These are phyloP conservation scores for Pycnonotus jocosus DNA, from an alignment of 2,113 vertebrate genomes.

Conservation along the genomic window DNA sequence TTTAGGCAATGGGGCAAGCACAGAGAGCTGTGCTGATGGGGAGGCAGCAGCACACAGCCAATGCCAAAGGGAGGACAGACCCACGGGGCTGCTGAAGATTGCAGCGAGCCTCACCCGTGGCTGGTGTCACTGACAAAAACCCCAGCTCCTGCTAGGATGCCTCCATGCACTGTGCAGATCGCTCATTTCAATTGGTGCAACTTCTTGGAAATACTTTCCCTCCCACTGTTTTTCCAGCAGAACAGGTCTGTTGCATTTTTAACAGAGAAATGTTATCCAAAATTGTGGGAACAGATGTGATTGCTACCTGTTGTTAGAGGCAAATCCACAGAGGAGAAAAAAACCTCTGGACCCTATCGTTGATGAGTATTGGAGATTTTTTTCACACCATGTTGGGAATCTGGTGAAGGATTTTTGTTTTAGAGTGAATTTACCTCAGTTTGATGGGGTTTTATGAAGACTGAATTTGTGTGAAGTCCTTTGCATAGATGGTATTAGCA, in stretches of 20 bases:
- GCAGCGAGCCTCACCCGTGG: not conserved
- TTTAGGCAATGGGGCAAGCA: conserved; percentile 18
- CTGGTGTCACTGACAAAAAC: not conserved
- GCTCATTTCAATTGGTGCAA: not conserved
- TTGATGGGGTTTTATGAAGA: not conserved
- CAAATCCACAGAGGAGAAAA: not conserved
- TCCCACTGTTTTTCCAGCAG: not conserved
- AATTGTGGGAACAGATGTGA: not conserved
- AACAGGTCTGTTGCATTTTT: not conserved
- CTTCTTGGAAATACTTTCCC: not conserved
- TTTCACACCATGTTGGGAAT: not conserved
- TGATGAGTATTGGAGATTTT: not conserved
- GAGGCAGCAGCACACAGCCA: not conserved
- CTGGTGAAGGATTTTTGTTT: not conserved
- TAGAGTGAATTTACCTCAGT: not conserved
- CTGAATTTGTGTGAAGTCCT: not conserved
- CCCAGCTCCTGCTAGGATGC: not conserved
- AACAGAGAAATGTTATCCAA: not conserved
- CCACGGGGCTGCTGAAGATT: not conserved
- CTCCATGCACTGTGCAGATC: not conserved
- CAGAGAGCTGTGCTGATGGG: not conserved
- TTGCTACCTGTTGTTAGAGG: not conserved
- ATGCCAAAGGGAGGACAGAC: fast-evolving
- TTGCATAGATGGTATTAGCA: not conserved
- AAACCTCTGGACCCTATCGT: not conserved